Base-by-base conservation (phyloP, 2,888 invertebrate genomes). In the Luperina testacea region DNA sequence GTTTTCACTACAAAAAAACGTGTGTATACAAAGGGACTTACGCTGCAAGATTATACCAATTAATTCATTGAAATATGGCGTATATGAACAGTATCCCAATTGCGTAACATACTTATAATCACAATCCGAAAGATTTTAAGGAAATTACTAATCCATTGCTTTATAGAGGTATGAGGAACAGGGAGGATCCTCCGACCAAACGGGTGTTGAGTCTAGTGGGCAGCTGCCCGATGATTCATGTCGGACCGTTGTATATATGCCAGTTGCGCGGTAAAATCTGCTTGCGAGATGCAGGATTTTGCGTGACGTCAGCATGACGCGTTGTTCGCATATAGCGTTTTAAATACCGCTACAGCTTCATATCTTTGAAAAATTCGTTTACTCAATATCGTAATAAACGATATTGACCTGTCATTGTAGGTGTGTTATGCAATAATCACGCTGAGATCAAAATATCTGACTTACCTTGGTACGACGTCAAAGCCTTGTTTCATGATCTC, bases 381-480 rank as follows among this genome's bases (percentile, higher is more conserved):
- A 63, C 27, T 32, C 13, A 38, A 24, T 24, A 38, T 32, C 15
- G 65, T 24, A 64, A 20, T 11, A 32, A 38, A 64, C 11, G 32
- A 38, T 64, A 11, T 32, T 64, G 20, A 64, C 6, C 32, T 20
- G 24, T 24, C 8, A 9, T n/a, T 65, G 1, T 64, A 5, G 6
- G n/a, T n/a, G 5, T n/a, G n/a, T 67, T 67, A 17, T 27, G n/a
- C 42, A 17, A 45, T n/a, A 9, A 45, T 2, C 17, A 11, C n/a
- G 20, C 17, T 27, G 17, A 6, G 7, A 9, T 32, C 32, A n/a
- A 59, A 9, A 9, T 48, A 2, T 42, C 9, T 20, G n/a, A 45
- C 84, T 80, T 87, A 94, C 94, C 89, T 92, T 9, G 93, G 89
- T 24, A 84, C 68, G 0, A 92, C 91, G 63, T 88, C 85, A 13